Percentiles rank a stretch among this genome's conserved stretches.
Conservation (phyloP, 2,113 vertebrate species). For the Apeltes quadracus region DNA sequence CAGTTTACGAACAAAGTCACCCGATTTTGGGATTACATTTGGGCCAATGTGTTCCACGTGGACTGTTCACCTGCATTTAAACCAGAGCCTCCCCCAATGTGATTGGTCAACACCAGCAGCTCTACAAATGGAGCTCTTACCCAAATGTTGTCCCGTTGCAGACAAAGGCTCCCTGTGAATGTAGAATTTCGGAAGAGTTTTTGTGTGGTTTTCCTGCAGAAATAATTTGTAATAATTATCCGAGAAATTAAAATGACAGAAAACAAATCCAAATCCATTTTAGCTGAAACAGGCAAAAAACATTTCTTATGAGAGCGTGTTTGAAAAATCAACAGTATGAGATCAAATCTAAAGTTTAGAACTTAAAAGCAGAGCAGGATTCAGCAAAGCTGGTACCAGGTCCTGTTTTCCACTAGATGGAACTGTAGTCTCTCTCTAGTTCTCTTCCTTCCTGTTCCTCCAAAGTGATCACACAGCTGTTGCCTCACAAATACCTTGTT, state of each 20-base stretch:
- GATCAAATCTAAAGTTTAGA: not conserved
- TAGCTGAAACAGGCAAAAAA: not conserved
- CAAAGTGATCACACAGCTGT: not conserved
- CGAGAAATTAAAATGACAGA: not conserved
- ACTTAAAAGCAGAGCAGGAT: slow-evolving; percentile 24
- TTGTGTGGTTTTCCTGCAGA: not conserved
- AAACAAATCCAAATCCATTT: not conserved
- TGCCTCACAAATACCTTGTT: slow-evolving; percentile 4
- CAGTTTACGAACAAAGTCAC: not conserved
- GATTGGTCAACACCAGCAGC: no score
- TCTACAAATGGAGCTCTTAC: no score
- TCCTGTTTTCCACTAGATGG: slow-evolving; percentile 67
- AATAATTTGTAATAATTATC: not conserved
- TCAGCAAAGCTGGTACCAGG: slow-evolving; percentile 32
- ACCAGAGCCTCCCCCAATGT: no score
- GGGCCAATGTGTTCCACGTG: no score
- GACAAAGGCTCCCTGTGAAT: no score
- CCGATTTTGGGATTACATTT: no score
- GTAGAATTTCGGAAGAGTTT: no score
- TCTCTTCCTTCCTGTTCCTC: not conserved
- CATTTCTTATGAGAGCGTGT: not conserved
- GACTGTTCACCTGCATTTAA: no score
- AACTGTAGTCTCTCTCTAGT: slow-evolving; percentile 47
- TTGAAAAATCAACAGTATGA: not conserved
- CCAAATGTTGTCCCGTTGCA: no score